A percentile compares a stretch with the other conserved stretches of the same genome.
Evolutionary conservation across 2,797 vertebrate species (phyloP).

Genomic region (Threskiornis aethiopicus): DNA sequence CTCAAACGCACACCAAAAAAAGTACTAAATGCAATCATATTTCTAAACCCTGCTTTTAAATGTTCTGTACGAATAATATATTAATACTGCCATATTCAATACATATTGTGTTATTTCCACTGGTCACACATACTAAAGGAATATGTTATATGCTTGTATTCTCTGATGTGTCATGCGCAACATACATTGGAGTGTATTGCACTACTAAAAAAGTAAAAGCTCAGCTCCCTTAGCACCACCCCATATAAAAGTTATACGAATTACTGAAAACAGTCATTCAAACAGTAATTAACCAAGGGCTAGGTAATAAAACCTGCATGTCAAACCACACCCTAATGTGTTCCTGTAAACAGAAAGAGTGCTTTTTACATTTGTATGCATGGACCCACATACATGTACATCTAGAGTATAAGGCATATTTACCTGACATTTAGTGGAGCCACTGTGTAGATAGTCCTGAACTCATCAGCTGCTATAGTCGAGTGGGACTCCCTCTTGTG

Average conservation of each 20-base stretch:
- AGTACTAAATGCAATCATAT: background rate
- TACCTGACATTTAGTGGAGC: background rate
- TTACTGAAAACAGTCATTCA: background rate
- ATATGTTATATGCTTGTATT: background rate
- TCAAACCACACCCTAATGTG: background rate
- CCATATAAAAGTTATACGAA: background rate
- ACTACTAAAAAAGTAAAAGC: background rate
- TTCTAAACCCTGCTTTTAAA: background rate
- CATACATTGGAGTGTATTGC: background rate
- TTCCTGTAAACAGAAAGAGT: background rate
- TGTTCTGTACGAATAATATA: background rate
- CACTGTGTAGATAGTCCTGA: background rate
- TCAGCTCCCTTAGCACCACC: background rate
- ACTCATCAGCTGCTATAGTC: background rate
- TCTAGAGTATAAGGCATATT: background rate
- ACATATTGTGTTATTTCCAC: background rate
- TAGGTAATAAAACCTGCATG: background rate
- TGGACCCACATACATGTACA: rapidly evolving
- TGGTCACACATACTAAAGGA: background rate
- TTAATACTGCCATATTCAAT: background rate
- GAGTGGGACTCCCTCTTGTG: background rate
- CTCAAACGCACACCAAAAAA: background rate
- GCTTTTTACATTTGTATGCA: rapidly evolving
- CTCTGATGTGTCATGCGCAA: background rate
- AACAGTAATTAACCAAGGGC: background rate